These are phyloP conservation scores for Aplochiton taeniatus DNA, from an alignment of 2,797 vertebrate species.

Conservation along the genomic window DNA sequence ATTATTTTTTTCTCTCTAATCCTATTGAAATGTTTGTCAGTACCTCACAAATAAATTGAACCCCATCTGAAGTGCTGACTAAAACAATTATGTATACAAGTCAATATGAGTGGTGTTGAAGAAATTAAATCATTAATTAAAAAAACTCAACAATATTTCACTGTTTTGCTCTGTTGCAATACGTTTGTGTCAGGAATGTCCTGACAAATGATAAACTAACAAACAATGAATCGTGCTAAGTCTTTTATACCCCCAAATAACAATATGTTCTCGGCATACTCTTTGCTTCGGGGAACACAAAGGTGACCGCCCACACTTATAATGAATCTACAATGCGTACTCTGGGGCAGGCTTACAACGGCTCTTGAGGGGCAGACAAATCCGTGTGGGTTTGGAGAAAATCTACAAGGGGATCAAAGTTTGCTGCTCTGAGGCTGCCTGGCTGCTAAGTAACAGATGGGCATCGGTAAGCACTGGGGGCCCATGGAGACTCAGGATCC, in stretches of 20 bases:
- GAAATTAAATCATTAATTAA: conserved; percentile 30
- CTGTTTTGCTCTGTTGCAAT: conserved; percentile 31
- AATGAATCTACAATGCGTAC: conserved; percentile 80
- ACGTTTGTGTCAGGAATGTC: conserved; percentile 35
- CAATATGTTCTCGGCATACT: conserved; percentile 76
- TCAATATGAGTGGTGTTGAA: conserved; percentile 52
- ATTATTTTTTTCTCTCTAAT: too few relatives aligned
- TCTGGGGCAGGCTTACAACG: conserved; percentile 72
- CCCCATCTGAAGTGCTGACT: background rate
- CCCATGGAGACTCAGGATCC: conserved; percentile 80
- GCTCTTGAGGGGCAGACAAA: conserved; percentile 76
- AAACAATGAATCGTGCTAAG: conserved; percentile 69
- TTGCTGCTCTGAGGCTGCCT: conserved; percentile 74
- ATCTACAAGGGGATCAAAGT: conserved; percentile 81
- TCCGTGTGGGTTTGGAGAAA: conserved; percentile 78
- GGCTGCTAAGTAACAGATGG: conserved; percentile 80
- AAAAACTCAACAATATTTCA: conserved; percentile 53
- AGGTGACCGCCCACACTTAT: conserved; percentile 77
- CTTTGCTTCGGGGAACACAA: conserved; percentile 77
- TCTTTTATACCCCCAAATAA: conserved; percentile 77
- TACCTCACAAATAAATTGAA: too few relatives aligned
- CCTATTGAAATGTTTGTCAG: too few relatives aligned
- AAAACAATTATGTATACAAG: conserved; percentile 48
- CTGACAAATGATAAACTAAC: conserved; percentile 63
- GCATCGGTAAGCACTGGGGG: conserved; percentile 76